Evolutionary conservation across 2,888 invertebrate species (phyloP), one percentile per base, ranked within the genome.

Genomic region (Epistrophe eligans): DNA sequence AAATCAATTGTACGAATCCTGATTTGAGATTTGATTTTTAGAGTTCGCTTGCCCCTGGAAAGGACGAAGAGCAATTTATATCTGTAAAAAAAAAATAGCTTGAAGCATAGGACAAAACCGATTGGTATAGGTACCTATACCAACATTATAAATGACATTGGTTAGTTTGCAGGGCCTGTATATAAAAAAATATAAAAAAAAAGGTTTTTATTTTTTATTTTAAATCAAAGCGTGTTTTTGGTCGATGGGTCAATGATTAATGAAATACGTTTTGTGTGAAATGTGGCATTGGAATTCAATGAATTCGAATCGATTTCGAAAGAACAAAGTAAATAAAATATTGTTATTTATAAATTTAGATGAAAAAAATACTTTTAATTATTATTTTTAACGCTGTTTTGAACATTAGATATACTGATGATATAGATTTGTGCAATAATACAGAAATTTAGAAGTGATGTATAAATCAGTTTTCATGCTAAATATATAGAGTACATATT

Each of bases 21-120:
- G 48, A 66, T 83, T 66, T 48, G 72, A 55, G 71, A 79, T 87
- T 87, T 87, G 85, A 87, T 87, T 87, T 79, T 87, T 83, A 82
- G 79, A 40, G 9, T 72, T 72, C 3, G 76, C 52, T 62, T 9
- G 0, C 35, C 35, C 35, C 35, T 35, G 45, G 70, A 66, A n/a
- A 66, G 13, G 55, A 58, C 32, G 24, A 28, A 57, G 58, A 55
- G 38, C 79, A 57, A 77, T 72, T 71, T 87, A 60, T 77, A 58
- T 83, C 52, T 67, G 55, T 55, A 55, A 55, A 70, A 24, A 24
- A n/a, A 24, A 24, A 55, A 55, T n/a, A 70, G 70, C 70, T 70
- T 40, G 35, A 17, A 58, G 40, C 52, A 50, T 1, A 32, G 67
- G n/a, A 55, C 70, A 28, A 52, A 28, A 40, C 70, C 28, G 55